Base-by-base conservation (phyloP, 2,797 vertebrate species). In the Brachyrhaphis roseni region DNA sequence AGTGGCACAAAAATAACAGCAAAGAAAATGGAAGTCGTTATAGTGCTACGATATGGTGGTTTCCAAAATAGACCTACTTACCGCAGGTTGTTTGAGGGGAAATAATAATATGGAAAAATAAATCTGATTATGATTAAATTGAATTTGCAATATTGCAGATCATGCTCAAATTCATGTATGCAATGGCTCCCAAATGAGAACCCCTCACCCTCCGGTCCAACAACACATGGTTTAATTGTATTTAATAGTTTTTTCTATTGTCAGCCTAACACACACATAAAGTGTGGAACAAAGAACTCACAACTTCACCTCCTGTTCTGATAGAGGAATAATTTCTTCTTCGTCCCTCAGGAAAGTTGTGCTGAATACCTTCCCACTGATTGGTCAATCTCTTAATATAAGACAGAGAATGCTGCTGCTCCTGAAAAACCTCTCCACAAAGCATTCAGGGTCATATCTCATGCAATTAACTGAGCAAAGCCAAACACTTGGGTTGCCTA, bases 1-100 rank as follows among this genome's bases (percentile, higher is more conserved):
- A 77, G 73, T 72, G 77, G 85, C 86, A 90, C 93, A 90, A 85
- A 95, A 96, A 96, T 95, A 95, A 93, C 94, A 93, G 91, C 91
- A 92, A 84, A 85, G 89, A 85, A 91, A 90, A 87, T 87, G 92
- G 90, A 93, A 94, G 91, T 89, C 90, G 91, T 94, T 91, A 92
- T 84, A 85, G 89, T 88, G 80, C 90, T 86, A 84, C 82, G 66
- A 88, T 93, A 90, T 82, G 79, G 83, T 66, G 70, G 51, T 23
- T 76, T 93, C 93, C 88, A 93, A 93, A 94, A 93, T 91, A 94
- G 94, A 92, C 74, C 70, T 28, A 77, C 31, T 49, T 75, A 70
- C 82, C 87, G 71, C 80, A 84, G 74, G 72, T 81, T 4, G 15
- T 62, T 83, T 85, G 82, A 47, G 78, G 64, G 1, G 81, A 86